Evolutionary conservation across 2,888 invertebrate genomes (phyloP), one percentile per base, ranked within the genome.

Genomic region (Odiellus spinosus): DNA sequence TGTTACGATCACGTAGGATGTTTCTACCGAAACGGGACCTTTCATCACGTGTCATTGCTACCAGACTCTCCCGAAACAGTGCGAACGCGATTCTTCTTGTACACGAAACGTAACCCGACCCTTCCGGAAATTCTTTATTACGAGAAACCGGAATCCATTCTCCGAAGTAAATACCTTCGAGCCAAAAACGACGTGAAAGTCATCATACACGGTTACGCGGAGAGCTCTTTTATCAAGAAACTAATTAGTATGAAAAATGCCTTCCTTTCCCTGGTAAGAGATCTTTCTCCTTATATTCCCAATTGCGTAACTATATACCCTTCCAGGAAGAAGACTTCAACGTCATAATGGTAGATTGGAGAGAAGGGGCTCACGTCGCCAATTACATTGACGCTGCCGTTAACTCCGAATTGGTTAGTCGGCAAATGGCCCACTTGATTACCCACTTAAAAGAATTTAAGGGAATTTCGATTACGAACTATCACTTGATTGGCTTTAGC

Each of bases 1-100:
- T 48, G 48, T 32, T 48, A 45, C 40, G 20, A 19, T 12, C 34
- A 45, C 14, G 18, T 48, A 12, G 48, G 48, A 12, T 48, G 48
- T 17, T 48, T 48, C 41, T 21, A 40, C 20, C 40, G 34, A 8
- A 48, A 48, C 17, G 48, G 45, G 12, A 48, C 48, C 3, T 48
- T 48, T 20, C 19, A 40, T n/a, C 45, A 48, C 20, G 17, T 48
- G 18, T 26, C 33, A n/a, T 12, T 34, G 20, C 35, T 48, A 12
- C 48, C 48, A 2, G 48, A 48, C 4, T 35, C 48, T 2, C 48
- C 48, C 3, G 40, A 40, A 5, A 5, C n/a, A 26, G 47, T 48
- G n/a, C 6, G 15, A 18, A 48, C 48, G 3, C 18, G 4, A 1
- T 48, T 46, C 34, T 19, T 26, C 8, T 34, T 46, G 2, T 48